Conservation (phyloP, 2,797 vertebrate genomes). For the Geotrypetes seraphini region DNA sequence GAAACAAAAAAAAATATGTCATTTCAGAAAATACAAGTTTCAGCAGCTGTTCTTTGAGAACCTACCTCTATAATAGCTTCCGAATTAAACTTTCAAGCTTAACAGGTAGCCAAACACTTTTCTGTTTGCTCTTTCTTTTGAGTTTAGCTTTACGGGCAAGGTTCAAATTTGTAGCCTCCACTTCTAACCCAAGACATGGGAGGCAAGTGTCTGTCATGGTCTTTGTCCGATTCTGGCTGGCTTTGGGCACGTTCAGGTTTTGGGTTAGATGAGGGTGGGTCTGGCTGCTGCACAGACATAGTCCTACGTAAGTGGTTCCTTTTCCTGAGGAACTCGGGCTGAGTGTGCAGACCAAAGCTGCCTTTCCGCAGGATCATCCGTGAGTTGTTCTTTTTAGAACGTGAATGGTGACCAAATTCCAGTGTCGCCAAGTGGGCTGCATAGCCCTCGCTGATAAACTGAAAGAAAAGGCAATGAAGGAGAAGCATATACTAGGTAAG, state of each 20-base stretch:
- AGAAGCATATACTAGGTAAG: too few species aligned
- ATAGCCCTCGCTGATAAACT: constrained; percentile 95
- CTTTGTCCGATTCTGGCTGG: constrained; percentile 93
- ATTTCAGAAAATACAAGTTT: too few species aligned
- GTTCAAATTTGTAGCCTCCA: constrained; percentile 54
- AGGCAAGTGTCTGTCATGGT: constrained; percentile 61
- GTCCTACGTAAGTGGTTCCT: constrained; percentile 88
- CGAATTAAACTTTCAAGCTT: too few species aligned
- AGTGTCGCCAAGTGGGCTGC: constrained; percentile 84
- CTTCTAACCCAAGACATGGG: constrained; percentile 53
- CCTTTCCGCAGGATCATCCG: constrained; percentile 92
- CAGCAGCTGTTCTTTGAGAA: too few species aligned
- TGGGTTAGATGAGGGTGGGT: constrained; percentile 77
- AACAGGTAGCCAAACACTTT: too few species aligned
- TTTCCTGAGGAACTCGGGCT: constrained; percentile 92
- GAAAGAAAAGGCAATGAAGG: too few species aligned
- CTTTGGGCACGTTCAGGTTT: constrained; percentile 96
- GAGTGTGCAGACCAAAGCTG: constrained; percentile 85
- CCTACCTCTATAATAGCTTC: too few species aligned
- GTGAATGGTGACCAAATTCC: constrained; percentile 79
- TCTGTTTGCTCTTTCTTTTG: too few species aligned
- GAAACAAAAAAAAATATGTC: too few species aligned
- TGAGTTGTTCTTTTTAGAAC: constrained; percentile 86
- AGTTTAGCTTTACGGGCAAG: too few species aligned
- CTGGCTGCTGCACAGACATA: constrained; percentile 93